Evolutionary conservation across 2,113 vertebrate genomes (phyloP).

Genomic region (Regulus satrapa): DNA sequence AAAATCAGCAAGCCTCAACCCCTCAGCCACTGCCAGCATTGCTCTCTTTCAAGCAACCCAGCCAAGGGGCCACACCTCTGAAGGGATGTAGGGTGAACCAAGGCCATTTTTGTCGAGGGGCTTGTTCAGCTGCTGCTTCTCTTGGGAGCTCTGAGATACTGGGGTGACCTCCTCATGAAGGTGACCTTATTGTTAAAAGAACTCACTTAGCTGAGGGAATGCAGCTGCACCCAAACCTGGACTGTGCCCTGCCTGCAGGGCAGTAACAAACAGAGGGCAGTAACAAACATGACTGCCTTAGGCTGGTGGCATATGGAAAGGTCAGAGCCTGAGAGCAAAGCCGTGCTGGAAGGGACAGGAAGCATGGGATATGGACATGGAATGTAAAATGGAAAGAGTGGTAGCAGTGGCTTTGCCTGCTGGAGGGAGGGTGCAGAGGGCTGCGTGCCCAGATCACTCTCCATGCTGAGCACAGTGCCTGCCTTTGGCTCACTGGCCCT

Average conservation of each 20-base stretch:
- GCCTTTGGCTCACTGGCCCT: neutral
- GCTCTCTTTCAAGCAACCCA: neutral
- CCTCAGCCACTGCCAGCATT: neutral
- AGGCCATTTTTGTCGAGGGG: neutral
- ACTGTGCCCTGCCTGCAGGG: neutral
- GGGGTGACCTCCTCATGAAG: accelerated
- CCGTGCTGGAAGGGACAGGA: neutral
- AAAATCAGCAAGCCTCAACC: neutral
- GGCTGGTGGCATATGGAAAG: accelerated
- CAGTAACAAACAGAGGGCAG: neutral
- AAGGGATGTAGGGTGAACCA: accelerated
- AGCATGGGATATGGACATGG: accelerated
- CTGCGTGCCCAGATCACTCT: neutral
- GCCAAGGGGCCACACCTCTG: accelerated
- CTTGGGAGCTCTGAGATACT: accelerated
- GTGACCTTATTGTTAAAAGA: neutral
- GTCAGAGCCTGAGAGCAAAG: neutral
- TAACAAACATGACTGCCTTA: accelerated
- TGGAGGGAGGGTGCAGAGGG: accelerated
- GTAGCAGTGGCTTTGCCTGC: neutral
- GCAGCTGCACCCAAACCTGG: neutral
- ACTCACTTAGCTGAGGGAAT: neutral
- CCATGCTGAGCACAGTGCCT: accelerated
- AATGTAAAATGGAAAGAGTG: too few relatives aligned
- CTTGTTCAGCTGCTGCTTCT: neutral